Evolutionary conservation across 2,888 invertebrate species (phyloP).

Genomic region (Frankliniella intonsa): DNA sequence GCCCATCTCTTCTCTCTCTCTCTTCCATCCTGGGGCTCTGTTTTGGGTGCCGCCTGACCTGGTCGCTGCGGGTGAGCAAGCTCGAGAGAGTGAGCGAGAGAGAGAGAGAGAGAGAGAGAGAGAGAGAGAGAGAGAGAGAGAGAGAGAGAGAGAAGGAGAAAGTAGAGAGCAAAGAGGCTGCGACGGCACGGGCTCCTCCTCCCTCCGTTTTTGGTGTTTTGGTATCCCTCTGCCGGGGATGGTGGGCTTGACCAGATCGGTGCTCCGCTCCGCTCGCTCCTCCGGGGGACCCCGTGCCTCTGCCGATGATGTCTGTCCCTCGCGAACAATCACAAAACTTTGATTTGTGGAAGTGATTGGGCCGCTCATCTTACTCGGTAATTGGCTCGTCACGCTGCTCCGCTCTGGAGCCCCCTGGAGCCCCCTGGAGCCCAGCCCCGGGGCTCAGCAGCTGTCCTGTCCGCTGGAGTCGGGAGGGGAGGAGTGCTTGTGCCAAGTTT

Average conservation of each 20-base stretch:
- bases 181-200: background rate
- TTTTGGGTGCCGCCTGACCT: too few species aligned
- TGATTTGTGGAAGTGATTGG: slow-evolving; percentile 23
- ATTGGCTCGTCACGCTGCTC: background rate
- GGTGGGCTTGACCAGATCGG: background rate
- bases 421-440: background rate
- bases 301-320: background rate
- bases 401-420: background rate
- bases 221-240: background rate
- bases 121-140: slow-evolving; percentile 2
- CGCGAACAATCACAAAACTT: slow-evolving; percentile 20
- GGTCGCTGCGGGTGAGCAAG: too few species aligned
- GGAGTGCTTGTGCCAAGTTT: too few species aligned
- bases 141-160: background rate
- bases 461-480: background rate
- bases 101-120: slow-evolving; percentile 10
- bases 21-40: too few species aligned
- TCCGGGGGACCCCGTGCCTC: background rate
- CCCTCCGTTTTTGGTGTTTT: background rate
- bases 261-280: background rate
- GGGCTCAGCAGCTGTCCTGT: background rate
- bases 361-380: slow-evolving; percentile 19
- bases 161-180: background rate
- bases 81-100: background rate
- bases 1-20: too few species aligned